phyloP scores from a whole-genome alignment of 1,140 invertebrate species.

The Caenorhabditis elegans region DNA sequence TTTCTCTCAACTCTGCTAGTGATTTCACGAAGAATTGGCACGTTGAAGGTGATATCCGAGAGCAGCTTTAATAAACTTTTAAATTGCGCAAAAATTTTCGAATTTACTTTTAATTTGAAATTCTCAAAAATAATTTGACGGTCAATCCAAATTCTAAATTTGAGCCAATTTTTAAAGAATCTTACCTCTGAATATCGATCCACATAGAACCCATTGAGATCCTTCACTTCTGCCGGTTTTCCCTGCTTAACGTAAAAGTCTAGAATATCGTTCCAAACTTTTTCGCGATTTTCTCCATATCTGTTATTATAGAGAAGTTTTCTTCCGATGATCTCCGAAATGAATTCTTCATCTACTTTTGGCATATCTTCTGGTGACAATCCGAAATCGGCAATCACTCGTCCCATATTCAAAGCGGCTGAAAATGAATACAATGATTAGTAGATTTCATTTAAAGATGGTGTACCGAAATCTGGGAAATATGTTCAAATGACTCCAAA shows the following conservation, averaged over 20 bases:
- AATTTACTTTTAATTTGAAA: no score
- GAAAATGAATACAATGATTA: no score
- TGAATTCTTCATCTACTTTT: conserved; percentile 1
- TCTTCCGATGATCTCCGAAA: conserved; percentile 14
- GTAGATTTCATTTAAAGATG: no score
- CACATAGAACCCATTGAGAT: conserved; percentile 11
- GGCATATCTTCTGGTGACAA: neutral
- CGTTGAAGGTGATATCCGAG: conserved; percentile 40
- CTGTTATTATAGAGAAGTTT: neutral
- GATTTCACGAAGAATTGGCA: conserved; percentile 38
- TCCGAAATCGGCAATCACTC: conserved; percentile 25
- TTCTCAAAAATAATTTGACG: no score
- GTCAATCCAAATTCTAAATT: neutral
- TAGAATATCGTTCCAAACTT: conserved; percentile 3
- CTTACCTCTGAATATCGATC: conserved; percentile 42
- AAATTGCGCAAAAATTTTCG: no score
- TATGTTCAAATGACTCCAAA: no score
- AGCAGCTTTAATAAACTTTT: neutral
- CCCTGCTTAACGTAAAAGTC: conserved; percentile 11
- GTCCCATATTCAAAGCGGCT: conserved; percentile 22
- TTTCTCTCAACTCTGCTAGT: neutral
- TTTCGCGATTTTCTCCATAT: neutral
- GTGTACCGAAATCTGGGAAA: no score
- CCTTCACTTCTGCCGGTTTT: neutral
- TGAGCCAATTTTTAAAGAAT: neutral